Evolutionary conservation across 2,113 vertebrate species (phyloP).

Genomic region (Spheniscus mendiculus): DNA sequence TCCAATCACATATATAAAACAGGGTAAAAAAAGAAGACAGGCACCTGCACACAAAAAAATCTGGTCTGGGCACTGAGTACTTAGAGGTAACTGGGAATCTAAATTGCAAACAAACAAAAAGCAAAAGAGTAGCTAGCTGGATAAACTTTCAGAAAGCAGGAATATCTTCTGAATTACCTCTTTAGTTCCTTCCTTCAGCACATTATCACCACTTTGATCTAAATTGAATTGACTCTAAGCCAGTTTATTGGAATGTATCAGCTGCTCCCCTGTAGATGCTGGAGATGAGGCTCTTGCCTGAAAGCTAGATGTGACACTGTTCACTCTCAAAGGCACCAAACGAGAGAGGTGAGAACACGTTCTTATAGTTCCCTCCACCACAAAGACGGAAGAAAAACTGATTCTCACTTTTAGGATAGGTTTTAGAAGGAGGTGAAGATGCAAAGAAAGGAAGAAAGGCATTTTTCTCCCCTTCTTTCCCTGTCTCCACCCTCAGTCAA

Average conservation of each 20-base stretch:
- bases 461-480: not conserved
- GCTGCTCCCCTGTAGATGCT: not conserved
- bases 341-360: not conserved
- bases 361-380: not conserved
- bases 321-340: not conserved
- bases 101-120: not conserved
- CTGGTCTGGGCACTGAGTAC: not conserved
- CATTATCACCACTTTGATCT: conserved; percentile 41
- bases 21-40: not conserved
- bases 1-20: not conserved
- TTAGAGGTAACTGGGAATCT: not conserved
- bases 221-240: conserved; percentile 44
- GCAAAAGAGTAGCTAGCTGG: not conserved
- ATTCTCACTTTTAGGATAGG: not conserved
- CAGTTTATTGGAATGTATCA: not conserved
- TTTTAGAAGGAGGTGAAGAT: not conserved
- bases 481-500: not conserved
- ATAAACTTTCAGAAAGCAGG: conserved; percentile 1
- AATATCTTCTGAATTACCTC: not conserved
- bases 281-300: not conserved
- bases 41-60: not conserved
- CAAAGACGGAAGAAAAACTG: not conserved
- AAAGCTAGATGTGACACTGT: not conserved
- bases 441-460: not conserved
- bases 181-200: not conserved